Base-by-base conservation (phyloP, 92 coral and sea anemone species). In the Porites lobata region DNA sequence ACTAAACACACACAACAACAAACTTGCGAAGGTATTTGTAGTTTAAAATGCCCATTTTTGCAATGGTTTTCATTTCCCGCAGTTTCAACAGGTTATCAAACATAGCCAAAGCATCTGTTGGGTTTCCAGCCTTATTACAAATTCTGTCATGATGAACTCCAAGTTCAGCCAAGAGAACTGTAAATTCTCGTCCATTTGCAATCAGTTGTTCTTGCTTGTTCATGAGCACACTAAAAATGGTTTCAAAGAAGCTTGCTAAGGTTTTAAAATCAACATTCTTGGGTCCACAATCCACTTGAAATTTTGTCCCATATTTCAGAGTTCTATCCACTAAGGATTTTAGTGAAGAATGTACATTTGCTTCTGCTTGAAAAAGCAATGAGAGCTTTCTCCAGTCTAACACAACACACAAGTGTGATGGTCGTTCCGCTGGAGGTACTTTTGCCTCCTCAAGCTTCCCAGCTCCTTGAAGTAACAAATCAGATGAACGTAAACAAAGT, bases 121-220 rank as follows among this genome's bases (percentile, higher is more conserved):
- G n/a, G 65, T 64, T 82, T 24, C 83, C 87, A 15, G 87, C 88
- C 50, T 86, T 93, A 24, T 81, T 75, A 24, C 92, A 95, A 57
- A 86, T 71, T 80, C 93, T 91, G 9, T 91, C 90, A 53, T 71
- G 79, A 73, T 91, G 98, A 75, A 91, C 91, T 7, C 98, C 96
- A 80, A 95, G 90, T 72, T 95, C 98, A 87, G 83, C 61, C 9
- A 83, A 59, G 19, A 90, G 43, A 50, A 59, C 66, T 11, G 81
- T 15, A 17, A 86, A 80, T 32, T 81, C 83, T 59, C 11, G 29
- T 38, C 38, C 38, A 32, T 32, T 32, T 1, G 0, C 38, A 32
- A 32, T 32, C 38, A 32, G 3, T 32, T 32, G 53, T 29, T 64
- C 79, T 50, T 20, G 24, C 54, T 70, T 89, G 20, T 77, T 69